Evolutionary conservation across 2,888 invertebrate species (phyloP), one percentile per base, ranked within the genome.

Genomic region (Ophion obscuratus): DNA sequence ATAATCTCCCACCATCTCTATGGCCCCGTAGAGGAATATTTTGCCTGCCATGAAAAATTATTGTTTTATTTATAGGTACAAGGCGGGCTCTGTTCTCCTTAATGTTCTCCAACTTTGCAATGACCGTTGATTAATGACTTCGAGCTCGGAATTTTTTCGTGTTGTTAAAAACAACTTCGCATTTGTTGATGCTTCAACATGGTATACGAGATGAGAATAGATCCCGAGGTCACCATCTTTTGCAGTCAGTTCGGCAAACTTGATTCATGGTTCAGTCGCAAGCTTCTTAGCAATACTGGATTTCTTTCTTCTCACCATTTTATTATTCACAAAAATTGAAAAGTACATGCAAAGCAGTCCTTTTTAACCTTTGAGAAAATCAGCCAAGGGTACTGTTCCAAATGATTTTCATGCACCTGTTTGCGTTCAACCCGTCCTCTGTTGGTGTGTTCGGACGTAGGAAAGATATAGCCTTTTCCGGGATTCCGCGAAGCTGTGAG

Each of bases 1-100:
- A 75, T 24, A 74, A 36, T 24, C 27, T 74, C 64, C 85, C 77
- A 74, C 77, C 77, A 77, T 85, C 82, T 73, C 81, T 81, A 66
- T 90, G 88, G n/a, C 90, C 89, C 78, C 89, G 70, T 20, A 90
- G 84, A 62, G 89, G 68, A 78, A 91, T 90, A 77, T 90, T 90
- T 88, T 91, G 90, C 64, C 88, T 81, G 27, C 89, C 90, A 78
- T 88, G 82, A 70, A 90, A 90, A 14, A 89, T 81, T 5, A 89
- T 84, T 17, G 85, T 86, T 70, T 88, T 73, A 86, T 89, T 70
- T 64, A 90, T 89, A 47, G 88, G 88, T 36, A 64, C 81, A 9
- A 89, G 71, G 27, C 87, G 57, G n/a, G 68, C 11, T 81, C 83
- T 73, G 40, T 87, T 87, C 70, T 80, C 76, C 53, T 27, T 71